Conservation (phyloP, 2,888 invertebrate species). For the Anorthoa munda region DNA sequence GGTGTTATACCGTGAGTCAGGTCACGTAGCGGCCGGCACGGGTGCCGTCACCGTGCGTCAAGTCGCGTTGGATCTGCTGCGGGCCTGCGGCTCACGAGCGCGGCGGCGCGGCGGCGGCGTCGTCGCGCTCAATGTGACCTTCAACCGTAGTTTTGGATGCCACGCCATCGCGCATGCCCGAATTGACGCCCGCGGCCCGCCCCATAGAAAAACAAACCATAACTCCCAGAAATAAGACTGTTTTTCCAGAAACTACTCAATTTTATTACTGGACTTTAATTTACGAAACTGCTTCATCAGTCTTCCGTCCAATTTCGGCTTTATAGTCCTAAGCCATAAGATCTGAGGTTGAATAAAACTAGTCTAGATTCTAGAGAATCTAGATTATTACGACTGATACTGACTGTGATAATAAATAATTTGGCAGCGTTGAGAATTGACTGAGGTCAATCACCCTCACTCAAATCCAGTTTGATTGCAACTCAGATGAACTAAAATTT, state of each 20-base stretch:
- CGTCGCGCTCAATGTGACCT: conserved; percentile 85
- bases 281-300: conserved; percentile 41
- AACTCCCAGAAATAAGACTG: conserved; percentile 60
- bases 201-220: conserved; percentile 71
- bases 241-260: conserved; percentile 51
- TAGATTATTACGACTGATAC: conserved; percentile 34
- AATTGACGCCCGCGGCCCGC: conserved; percentile 66
- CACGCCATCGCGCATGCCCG: conserved; percentile 85
- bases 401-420: conserved; percentile 29
- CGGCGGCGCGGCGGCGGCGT: conserved; percentile 57
- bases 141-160: conserved; percentile 81
- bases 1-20: conserved; percentile 45
- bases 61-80: conserved; percentile 30
- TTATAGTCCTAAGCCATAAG: conserved; percentile 26
- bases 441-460: conserved; percentile 31
- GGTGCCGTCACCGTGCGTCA: conserved; percentile 19
- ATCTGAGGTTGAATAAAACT: conserved; percentile 42
- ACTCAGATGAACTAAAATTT: no score
- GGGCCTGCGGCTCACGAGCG: conserved; percentile 58
- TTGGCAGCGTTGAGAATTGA: conserved; percentile 18
- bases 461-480: conserved; percentile 6
- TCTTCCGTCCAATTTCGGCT: conserved; percentile 30
- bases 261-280: conserved; percentile 75
- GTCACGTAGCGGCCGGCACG: conserved; percentile 59
- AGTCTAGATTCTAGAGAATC: conserved; percentile 45